Percentiles rank a stretch among this genome's conserved stretches.
phyloP scores from a whole-genome alignment of 1,140 invertebrate genomes.

The Helicoverpa armigera region DNA sequence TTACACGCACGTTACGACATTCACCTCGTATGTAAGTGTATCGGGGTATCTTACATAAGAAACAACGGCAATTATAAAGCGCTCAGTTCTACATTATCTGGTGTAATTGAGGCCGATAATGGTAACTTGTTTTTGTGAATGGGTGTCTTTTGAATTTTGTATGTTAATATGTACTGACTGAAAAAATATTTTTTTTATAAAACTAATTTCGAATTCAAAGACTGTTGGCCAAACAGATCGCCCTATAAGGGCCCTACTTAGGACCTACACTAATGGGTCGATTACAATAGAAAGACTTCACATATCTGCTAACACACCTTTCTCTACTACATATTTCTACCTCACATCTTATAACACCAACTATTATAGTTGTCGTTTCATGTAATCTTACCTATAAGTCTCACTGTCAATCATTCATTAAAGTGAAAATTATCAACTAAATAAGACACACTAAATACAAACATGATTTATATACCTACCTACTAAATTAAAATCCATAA shows the following conservation, averaged over 20 bases:
- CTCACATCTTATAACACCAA: no score
- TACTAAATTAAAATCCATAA: background rate
- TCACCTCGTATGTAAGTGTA: slow-evolving; percentile 11
- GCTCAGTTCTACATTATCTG: background rate
- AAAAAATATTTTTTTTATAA: no score
- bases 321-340: no score
- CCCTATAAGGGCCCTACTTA: no score
- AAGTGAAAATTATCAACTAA: background rate
- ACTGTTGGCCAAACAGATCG: background rate
- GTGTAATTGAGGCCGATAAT: slow-evolving; percentile 28
- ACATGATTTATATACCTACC: background rate
- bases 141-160: background rate
- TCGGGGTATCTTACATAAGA: slow-evolving; percentile 33
- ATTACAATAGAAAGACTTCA: no score
- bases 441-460: background rate
- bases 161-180: no score
- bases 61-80: slow-evolving; percentile 22
- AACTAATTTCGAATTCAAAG: no score
- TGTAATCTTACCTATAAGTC: no score
- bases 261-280: no score
- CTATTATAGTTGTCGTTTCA: no score
- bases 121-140: slow-evolving; percentile 1
- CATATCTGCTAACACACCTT: no score
- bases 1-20: slow-evolving; percentile 23
- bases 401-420: no score